Evolutionary conservation across 2,113 vertebrate species (phyloP).

Genomic region (Empidonax traillii): DNA sequence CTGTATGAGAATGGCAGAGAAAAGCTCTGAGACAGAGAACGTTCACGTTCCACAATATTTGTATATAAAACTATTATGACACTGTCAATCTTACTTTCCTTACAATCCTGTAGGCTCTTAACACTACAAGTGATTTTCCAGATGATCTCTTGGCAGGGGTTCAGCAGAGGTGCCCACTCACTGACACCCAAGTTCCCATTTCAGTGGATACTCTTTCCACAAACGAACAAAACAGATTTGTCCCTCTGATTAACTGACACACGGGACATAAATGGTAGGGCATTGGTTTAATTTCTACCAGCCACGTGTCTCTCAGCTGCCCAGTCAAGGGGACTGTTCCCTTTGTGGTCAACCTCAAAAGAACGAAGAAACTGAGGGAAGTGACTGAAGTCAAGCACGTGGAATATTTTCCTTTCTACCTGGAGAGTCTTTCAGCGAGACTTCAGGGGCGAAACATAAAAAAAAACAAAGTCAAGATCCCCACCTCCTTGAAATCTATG

Average conservation of each 20-base stretch:
- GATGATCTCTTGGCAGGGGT: neutral
- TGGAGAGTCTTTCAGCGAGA: neutral
- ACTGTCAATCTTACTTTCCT: neutral
- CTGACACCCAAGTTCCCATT: neutral
- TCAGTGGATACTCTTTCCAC: neutral
- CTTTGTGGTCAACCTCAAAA: neutral
- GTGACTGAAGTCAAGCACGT: neutral
- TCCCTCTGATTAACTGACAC: neutral
- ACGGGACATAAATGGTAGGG: neutral
- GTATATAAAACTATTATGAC: neutral
- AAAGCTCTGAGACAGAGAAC: neutral
- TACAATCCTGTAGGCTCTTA: neutral
- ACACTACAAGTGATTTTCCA: neutral
- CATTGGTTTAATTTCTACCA: neutral
- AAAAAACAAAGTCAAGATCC: neutral
- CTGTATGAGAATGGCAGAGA: fast-evolving
- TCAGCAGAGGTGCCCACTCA: neutral
- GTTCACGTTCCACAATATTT: neutral
- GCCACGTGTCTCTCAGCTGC: neutral
- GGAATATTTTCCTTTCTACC: neutral
- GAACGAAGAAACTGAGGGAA: neutral
- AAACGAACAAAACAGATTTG: neutral
- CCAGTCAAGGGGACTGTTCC: neutral
- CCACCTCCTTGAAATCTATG: neutral
- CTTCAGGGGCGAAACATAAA: neutral